These are phyloP conservation scores for Lampropteryx suffumata DNA, from an alignment of 2,888 invertebrate species.

Conservation along the genomic window DNA sequence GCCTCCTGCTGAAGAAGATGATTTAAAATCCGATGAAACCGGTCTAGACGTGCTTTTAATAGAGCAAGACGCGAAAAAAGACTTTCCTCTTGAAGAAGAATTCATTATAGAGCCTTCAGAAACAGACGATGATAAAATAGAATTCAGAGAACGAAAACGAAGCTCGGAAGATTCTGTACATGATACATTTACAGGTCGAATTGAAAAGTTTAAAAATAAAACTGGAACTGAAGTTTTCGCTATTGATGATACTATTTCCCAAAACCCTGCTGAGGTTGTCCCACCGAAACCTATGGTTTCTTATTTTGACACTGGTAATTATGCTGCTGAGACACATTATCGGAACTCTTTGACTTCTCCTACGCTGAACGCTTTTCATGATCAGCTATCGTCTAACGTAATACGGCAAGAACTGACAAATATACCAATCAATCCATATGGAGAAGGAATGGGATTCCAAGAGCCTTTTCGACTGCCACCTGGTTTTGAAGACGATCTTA, in stretches of 20 bases:
- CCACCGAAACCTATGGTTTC: conserved; percentile 65
- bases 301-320: conserved; percentile 76
- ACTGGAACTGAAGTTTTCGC: conserved; percentile 4
- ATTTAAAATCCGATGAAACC: conserved; percentile 63
- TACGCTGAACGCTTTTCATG: conserved; percentile 31
- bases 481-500: conserved; percentile 68
- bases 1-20: conserved; percentile 64
- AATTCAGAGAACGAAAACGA: conserved; percentile 50
- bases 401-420: not conserved
- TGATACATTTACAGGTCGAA: conserved; percentile 69
- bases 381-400: not conserved
- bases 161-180: conserved; percentile 47
- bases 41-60: conserved; percentile 70
- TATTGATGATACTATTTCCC: conserved; percentile 6
- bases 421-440: not conserved
- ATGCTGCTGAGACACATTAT: conserved; percentile 70
- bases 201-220: conserved; percentile 63
- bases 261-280: not conserved
- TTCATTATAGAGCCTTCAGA: conserved; percentile 69
- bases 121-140: conserved; percentile 69
- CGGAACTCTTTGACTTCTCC: conserved; percentile 58
- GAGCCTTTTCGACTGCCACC: conserved; percentile 53
- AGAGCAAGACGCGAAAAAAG: conserved; percentile 73
- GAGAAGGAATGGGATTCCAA: not conserved
- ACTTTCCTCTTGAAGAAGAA: conserved; percentile 69